phyloP scores from a whole-genome alignment of 2,113 vertebrate species.

The Garra rufa region DNA sequence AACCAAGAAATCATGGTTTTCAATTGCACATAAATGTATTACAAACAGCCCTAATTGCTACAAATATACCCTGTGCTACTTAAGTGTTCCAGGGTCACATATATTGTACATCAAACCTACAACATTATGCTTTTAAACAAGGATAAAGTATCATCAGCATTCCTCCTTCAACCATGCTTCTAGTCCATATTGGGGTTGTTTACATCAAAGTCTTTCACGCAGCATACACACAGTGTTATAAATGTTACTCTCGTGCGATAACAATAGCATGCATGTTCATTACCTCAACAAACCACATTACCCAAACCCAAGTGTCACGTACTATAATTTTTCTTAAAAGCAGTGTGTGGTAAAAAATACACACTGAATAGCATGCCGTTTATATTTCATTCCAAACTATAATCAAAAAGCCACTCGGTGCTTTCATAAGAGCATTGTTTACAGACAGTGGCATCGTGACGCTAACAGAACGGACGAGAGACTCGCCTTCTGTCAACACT shows the following conservation, averaged over 20 bases:
- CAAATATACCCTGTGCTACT: no score
- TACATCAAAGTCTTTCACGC: background rate
- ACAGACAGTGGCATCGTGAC: background rate
- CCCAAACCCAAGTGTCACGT: background rate
- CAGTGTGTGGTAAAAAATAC: background rate
- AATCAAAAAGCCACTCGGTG: background rate
- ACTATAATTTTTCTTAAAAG: background rate
- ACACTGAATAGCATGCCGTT: background rate
- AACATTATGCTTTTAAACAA: no score
- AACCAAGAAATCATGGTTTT: no score
- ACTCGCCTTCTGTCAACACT: background rate
- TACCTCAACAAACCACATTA: no score
- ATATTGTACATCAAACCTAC: no score
- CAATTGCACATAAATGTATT: no score
- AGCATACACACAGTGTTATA: background rate
- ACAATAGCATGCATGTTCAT: no score
- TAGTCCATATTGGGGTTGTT: background rate
- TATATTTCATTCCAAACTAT: background rate
- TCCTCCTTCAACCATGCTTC: background rate
- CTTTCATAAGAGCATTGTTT: background rate
- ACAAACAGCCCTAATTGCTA: no score
- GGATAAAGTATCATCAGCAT: background rate
- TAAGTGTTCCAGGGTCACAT: no score
- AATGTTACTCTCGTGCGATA: background rate
- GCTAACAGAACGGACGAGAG: background rate